phyloP scores from a whole-genome alignment of 2,797 vertebrate species.

The Anisognathus igniventris region DNA sequence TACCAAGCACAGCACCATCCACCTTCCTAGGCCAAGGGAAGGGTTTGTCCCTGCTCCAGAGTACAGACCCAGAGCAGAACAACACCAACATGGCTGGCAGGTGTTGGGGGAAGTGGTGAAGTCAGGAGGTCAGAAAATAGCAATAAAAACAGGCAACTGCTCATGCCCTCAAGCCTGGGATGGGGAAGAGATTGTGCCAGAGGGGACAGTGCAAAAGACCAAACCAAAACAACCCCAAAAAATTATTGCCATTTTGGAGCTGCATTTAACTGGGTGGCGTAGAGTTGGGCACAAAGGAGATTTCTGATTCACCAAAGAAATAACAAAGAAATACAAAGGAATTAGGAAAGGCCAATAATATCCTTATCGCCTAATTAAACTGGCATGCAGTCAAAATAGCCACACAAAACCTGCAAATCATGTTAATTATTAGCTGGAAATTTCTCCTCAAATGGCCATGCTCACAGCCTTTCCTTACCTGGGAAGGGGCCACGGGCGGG shows the following conservation, averaged over 20 bases:
- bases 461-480: constrained; percentile 53
- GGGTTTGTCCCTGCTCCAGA: not conserved
- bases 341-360: not conserved
- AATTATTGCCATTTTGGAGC: not conserved
- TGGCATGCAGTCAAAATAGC: not conserved
- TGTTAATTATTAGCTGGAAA: not conserved
- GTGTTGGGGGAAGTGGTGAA: not conserved
- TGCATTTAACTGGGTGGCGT: not conserved
- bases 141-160: not conserved
- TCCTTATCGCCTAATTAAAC: not conserved
- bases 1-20: not conserved
- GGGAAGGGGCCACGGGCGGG: constrained; percentile 57
- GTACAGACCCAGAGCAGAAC: not conserved
- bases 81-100: not conserved
- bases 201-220: not conserved
- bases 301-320: not conserved
- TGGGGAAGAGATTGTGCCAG: not conserved
- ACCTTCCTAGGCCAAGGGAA: not conserved
- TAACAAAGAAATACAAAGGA: not conserved
- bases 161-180: not conserved
- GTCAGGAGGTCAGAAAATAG: not conserved
- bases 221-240: not conserved
- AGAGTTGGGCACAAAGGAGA: not conserved
- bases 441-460: fast-evolving
- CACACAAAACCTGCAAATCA: not conserved